A percentile compares a stretch with the other conserved stretches of the same genome.
These are phyloP conservation scores for Holothuria scabra DNA, from an alignment of 53 echinoderm and acorn worm genomes.

Conservation along the genomic window DNA sequence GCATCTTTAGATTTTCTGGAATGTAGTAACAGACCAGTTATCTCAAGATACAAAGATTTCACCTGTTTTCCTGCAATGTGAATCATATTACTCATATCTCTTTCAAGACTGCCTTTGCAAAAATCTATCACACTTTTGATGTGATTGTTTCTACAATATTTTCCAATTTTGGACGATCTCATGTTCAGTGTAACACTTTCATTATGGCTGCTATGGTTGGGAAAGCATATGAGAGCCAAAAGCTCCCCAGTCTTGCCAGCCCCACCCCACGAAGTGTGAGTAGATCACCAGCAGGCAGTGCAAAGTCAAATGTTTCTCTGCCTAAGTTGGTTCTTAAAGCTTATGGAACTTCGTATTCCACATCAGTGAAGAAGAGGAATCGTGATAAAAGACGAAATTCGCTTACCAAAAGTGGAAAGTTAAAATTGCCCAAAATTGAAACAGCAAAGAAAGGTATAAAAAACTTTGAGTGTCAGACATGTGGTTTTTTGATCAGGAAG, in stretches of 20 bases:
- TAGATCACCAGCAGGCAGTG: slow-evolving; percentile 18
- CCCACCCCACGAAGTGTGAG: slow-evolving; percentile 19
- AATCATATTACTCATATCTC: background rate
- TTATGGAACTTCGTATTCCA: slow-evolving; percentile 8
- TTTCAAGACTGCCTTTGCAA: no score
- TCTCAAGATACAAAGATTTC: background rate
- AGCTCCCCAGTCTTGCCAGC: slow-evolving; percentile 5
- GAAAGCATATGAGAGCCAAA: background rate
- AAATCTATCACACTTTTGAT: no score
- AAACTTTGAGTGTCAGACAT: no score
- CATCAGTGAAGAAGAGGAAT: slow-evolving; percentile 15
- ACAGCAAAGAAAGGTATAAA: no score
- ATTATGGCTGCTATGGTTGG: slow-evolving; percentile 22
- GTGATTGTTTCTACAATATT: no score
- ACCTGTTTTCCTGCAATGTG: slow-evolving; percentile 14
- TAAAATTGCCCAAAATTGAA: slow-evolving; percentile 7
- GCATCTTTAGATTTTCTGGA: background rate
- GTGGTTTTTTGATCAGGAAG: no score
- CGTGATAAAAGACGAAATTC: background rate
- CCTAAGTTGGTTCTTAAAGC: slow-evolving; percentile 18
- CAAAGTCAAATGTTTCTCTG: slow-evolving; percentile 14
- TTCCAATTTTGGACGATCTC: no score
- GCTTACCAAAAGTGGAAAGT: slow-evolving; percentile 3
- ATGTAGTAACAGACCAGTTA: background rate
- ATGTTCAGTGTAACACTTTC: no score